Conservation (phyloP, 2,888 invertebrate genomes). For the Monoplex corrugatus region DNA sequence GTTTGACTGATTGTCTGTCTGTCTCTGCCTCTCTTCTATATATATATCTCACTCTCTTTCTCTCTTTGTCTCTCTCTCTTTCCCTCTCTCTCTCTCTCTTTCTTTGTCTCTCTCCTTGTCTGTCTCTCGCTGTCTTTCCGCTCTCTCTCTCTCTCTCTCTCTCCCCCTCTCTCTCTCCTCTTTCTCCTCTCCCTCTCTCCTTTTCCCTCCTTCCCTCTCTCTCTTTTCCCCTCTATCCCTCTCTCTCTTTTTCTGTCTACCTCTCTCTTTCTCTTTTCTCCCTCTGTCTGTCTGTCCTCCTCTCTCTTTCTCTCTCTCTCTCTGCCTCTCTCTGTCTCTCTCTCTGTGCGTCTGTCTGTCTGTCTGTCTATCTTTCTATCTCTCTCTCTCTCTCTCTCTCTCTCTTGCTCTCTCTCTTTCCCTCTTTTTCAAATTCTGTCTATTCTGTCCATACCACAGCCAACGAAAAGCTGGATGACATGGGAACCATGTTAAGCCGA, state of each 20-base stretch:
- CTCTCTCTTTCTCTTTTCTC: not conserved
- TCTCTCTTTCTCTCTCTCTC: not conserved
- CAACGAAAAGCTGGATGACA: not conserved
- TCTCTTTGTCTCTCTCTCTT: too few species aligned
- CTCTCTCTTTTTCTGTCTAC: not conserved
- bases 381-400: not conserved
- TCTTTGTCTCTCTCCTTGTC: too few species aligned
- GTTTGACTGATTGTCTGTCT: too few species aligned
- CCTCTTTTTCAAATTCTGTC: not conserved
- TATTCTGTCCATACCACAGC: not conserved
- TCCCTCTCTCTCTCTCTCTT: too few species aligned
- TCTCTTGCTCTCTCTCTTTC: not conserved
- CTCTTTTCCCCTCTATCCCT: not conserved
- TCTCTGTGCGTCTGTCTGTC: not conserved
- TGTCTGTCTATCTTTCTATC: not conserved
- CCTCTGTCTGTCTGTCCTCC: not conserved
- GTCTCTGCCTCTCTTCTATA: too few species aligned
- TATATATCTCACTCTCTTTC: not conserved
- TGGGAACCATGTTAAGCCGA: conserved; percentile 14
- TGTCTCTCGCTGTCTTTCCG: too few species aligned
- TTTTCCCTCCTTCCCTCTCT: not conserved
- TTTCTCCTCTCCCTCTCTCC: not conserved
- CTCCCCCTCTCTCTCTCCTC: not conserved
- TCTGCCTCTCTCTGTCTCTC: not conserved
- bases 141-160: not conserved